Evolutionary conservation across 2,113 vertebrate genomes (phyloP), one percentile per base, ranked within the genome.

Genomic region (Serilophus lunatus): DNA sequence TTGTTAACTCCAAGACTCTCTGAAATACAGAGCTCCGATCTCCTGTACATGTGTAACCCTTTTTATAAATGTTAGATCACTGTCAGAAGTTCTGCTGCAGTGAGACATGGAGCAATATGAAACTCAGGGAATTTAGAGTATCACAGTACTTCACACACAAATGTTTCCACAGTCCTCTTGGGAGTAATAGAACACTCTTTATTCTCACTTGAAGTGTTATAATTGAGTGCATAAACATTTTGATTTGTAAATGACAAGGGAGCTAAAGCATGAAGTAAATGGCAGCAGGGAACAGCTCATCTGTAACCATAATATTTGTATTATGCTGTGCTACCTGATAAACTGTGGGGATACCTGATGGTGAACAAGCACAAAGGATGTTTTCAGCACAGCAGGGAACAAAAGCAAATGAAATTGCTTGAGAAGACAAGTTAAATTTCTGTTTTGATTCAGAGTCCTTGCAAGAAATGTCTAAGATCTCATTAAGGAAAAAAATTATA

Each of bases 401-500:
- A 82, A 64, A 93, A 92, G 64, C 57, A 91, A 91, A 89, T 64
- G 31, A 86, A 91, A 91, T 76, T 53, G 31, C 74, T 86, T 24
- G n/a, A 61, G 35, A 70, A 23, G 71, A 65, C 19, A 44, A 53
- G 47, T 66, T 78, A 75, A 82, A 81, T 76, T 15, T 56, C 91
- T 82, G 60, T 84, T 82, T 91, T 86, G 76, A 71, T 91, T 92
- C 51, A 40, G 68, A 84, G 35, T 51, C 71, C 72, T 47, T 66
- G 38, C 47, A 77, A 88, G 57, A 90, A 70, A 8, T 33, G 20
- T 45, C 28, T 75, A 60, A 88, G 69, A 78, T 61, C 69, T 91
- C 26, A 81, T 84, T 79, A 92, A 75, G 33, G 35, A 50, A 90
- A 84, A 83, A 36, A 50, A 51, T 31, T 4, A 61, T 1, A 10